Percentiles rank a stretch among this genome's conserved stretches.
Evolutionary conservation across 2,888 invertebrate genomes (phyloP).

Genomic region (Leucophora obtusa): DNA sequence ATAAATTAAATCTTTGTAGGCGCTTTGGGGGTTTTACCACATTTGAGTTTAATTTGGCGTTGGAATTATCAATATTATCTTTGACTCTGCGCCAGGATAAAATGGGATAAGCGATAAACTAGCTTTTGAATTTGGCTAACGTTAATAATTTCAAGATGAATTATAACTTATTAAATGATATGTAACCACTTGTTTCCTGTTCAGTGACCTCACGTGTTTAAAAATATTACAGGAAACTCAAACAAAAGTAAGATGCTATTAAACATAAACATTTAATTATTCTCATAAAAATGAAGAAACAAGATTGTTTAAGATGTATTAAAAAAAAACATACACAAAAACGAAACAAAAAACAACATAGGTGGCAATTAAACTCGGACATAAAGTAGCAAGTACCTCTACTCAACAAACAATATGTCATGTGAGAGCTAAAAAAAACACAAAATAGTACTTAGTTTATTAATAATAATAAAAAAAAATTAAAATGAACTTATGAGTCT

Average conservation of each 20-base stretch:
- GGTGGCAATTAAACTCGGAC: constrained; percentile 61
- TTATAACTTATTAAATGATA: not conserved
- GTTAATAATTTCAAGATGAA: not conserved
- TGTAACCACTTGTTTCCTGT: constrained; percentile 26
- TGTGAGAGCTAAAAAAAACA: constrained; percentile 6
- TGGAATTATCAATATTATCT: too few relatives aligned
- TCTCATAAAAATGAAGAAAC: constrained; percentile 53
- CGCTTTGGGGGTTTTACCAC: too few relatives aligned
- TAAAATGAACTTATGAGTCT: constrained; percentile 54
- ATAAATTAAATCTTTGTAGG: too few relatives aligned
- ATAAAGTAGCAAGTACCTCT: constrained; percentile 62
- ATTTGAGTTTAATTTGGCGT: too few relatives aligned
- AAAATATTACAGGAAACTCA: constrained; percentile 34
- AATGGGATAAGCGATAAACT: not conserved
- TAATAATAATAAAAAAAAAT: constrained; percentile 13
- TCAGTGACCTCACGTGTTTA: constrained; percentile 59
- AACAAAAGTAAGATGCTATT: constrained; percentile 49
- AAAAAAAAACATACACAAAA: constrained; percentile 31
- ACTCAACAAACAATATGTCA: constrained; percentile 38
- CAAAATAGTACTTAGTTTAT: constrained; percentile 22
- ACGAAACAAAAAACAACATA: constrained; percentile 42
- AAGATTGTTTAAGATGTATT: constrained; percentile 58
- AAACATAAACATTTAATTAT: constrained; percentile 50
- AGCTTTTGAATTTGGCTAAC: not conserved
- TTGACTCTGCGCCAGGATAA: too few relatives aligned